These are phyloP conservation scores for Subacronicta megacephala DNA, from an alignment of 2,888 invertebrate genomes.

Conservation along the genomic window DNA sequence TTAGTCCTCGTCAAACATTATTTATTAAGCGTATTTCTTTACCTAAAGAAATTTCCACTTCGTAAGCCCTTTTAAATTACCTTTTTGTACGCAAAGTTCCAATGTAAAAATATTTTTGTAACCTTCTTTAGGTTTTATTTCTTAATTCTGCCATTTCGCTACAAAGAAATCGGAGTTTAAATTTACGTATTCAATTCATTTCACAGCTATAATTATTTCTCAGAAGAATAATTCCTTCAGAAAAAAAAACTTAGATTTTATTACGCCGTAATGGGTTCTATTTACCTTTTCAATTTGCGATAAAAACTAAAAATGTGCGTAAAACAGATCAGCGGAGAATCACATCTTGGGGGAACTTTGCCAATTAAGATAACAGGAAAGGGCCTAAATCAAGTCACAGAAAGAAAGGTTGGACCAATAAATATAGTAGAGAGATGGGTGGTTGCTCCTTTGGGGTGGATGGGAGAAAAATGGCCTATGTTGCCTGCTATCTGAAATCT, in stretches of 20 bases:
- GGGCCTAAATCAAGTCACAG: slow-evolving; percentile 81
- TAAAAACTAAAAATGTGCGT: slow-evolving; percentile 52
- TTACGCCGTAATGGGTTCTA: slow-evolving; percentile 16
- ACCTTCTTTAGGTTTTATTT: background rate
- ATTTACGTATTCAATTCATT: slow-evolving; percentile 1
- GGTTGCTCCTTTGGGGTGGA: slow-evolving; percentile 71
- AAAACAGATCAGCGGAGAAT: slow-evolving; percentile 63
- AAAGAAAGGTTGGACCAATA: slow-evolving; percentile 80
- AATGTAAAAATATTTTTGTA: background rate
- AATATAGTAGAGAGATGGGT: slow-evolving; percentile 79
- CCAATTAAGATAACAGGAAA: slow-evolving; percentile 82
- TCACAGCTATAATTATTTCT: background rate
- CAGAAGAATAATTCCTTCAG: background rate
- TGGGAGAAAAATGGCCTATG: slow-evolving; percentile 82
- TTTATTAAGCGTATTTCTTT: too few species aligned
- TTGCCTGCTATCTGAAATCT: slow-evolving; percentile 76
- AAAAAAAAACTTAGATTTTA: slow-evolving; percentile 1
- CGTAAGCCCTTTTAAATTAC: background rate
- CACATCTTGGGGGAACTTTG: slow-evolving; percentile 71
- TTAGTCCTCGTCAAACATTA: too few species aligned
- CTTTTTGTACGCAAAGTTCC: too few species aligned
- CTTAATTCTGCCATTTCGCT: background rate
- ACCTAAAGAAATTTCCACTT: too few species aligned
- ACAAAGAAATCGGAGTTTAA: background rate
- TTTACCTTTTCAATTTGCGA: slow-evolving; percentile 49